Conservation (phyloP, 30 jellyfish, hydroid and myxozoan species). For the Cassiopea xamachana region DNA sequence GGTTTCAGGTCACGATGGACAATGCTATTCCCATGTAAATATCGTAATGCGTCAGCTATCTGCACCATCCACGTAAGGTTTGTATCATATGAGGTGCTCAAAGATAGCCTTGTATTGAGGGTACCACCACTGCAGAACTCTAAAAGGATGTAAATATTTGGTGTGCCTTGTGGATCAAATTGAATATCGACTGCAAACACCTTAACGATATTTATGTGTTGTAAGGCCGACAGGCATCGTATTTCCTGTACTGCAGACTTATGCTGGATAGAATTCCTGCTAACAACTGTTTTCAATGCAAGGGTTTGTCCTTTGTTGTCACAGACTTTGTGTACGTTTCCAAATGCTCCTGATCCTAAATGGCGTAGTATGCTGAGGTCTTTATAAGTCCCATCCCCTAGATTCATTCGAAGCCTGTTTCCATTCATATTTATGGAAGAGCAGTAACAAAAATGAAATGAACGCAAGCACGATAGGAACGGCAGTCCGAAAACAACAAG, state of each 20-base stretch:
- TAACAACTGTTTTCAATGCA: conserved; percentile 51
- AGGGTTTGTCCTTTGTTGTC: conserved; percentile 31
- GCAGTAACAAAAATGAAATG: too few relatives aligned
- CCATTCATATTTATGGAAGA: neutral
- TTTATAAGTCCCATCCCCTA: conserved; percentile 13
- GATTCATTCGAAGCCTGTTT: neutral
- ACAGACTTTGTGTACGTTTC: conserved; percentile 59
- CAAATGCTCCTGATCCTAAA: conserved; percentile 78
- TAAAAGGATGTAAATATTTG: conserved; percentile 44
- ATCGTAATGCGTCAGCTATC: conserved; percentile 46
- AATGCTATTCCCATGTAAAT: conserved; percentile 44
- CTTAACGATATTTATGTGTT: conserved; percentile 43
- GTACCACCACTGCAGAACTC: conserved; percentile 77
- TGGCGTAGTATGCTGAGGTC: conserved; percentile 31
- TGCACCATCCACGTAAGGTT: conserved; percentile 70
- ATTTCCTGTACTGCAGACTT: conserved; percentile 62
- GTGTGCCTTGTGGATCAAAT: conserved; percentile 14
- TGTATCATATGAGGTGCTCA: conserved; percentile 1
- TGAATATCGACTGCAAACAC: conserved; percentile 58
- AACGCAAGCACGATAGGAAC: neutral
- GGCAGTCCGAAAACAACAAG: too few relatives aligned
- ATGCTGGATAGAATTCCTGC: neutral
- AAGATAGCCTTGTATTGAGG: conserved; percentile 19
- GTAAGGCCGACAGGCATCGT: conserved; percentile 27
- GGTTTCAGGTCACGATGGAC: conserved; percentile 82